These are phyloP conservation scores for Etheostoma nigrum DNA, from an alignment of 2,797 vertebrate species.

Conservation along the genomic window DNA sequence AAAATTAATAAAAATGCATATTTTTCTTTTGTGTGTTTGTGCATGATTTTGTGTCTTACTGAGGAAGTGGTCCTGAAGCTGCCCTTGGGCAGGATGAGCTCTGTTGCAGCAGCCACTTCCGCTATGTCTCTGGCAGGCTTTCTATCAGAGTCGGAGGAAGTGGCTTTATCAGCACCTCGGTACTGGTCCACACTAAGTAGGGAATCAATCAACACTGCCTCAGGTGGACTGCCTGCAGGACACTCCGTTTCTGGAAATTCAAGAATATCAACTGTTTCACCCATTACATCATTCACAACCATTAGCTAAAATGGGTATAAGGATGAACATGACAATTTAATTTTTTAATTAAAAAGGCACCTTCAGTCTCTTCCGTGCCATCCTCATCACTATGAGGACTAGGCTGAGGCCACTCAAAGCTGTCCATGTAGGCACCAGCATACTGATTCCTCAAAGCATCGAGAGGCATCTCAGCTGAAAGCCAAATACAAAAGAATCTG, in stretches of 20 bases:
- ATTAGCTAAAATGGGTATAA: background rate
- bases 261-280: background rate
- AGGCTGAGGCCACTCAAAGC: slow-evolving; percentile 92
- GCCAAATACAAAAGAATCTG: slow-evolving; percentile 1
- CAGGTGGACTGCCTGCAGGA: slow-evolving; percentile 77
- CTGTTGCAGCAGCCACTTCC: slow-evolving; percentile 92
- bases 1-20: background rate
- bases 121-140: slow-evolving; percentile 90
- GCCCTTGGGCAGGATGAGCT: slow-evolving; percentile 92
- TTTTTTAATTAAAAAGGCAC: slow-evolving; percentile 49
- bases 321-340: background rate
- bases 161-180: slow-evolving; percentile 83
- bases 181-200: slow-evolving; percentile 92
- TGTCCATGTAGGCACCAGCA: slow-evolving; percentile 92
- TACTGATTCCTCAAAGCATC: slow-evolving; percentile 93
- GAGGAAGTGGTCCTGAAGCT: slow-evolving; percentile 85
- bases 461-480: slow-evolving; percentile 92
- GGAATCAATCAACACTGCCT: slow-evolving; percentile 92
- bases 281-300: background rate
- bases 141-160: slow-evolving; percentile 74
- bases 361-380: slow-evolving; percentile 80
- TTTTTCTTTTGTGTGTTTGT: background rate
- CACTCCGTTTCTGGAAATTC: slow-evolving; percentile 82
- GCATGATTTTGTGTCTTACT: slow-evolving; percentile 67
- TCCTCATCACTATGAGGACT: slow-evolving; percentile 88